Base-by-base conservation (phyloP, 2,113 vertebrate genomes). In the Syngnathus scovelli region DNA sequence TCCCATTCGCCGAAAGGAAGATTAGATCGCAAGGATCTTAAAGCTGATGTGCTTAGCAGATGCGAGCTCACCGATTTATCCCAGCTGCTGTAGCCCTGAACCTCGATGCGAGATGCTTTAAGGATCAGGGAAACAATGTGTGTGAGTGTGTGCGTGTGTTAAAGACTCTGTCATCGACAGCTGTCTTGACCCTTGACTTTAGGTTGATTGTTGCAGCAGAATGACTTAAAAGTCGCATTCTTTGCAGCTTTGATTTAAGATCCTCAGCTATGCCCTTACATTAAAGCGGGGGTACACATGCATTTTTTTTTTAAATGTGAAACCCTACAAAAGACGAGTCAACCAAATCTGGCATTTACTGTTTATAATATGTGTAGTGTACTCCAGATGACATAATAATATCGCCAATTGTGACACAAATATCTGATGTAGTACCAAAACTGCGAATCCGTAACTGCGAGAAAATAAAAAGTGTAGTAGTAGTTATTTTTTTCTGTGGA, bases 1-100 rank as follows among this genome's bases (percentile, higher is more conserved):
- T 74, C 65, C 33, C 39, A 46, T 71, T 49, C 7, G 64, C 74
- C 48, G n/a, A 65, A 62, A 61, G 43, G 64, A 67, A 78, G 82
- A 86, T 86, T 84, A 85, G 61, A 74, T 70, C 46, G 38, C 78
- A 78, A 86, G 79, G 77, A 78, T 86, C 78, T 80, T 78, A 78
- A 75, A 79, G 76, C 84, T 72, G 75, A 74, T 79, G 63, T 74
- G 10, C 81, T 85, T 58, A 79, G 78, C 62, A 68, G 77, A 78
- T 78, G 69, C 61, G 39, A 73, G 68, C 52, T 85, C 78, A 80
- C 81, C 78, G 76, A 70, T 82, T 72, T 67, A 77, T 73, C 73
- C 64, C 79, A 69, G 79, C 79, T 62, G 68, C 73, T 70, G 70
- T 56, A 15, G 67, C 80, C 69, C 23, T 13, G 54, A 37, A 46